Conservation (phyloP, 1,140 invertebrate genomes). For the Colletes latitarsis region DNA sequence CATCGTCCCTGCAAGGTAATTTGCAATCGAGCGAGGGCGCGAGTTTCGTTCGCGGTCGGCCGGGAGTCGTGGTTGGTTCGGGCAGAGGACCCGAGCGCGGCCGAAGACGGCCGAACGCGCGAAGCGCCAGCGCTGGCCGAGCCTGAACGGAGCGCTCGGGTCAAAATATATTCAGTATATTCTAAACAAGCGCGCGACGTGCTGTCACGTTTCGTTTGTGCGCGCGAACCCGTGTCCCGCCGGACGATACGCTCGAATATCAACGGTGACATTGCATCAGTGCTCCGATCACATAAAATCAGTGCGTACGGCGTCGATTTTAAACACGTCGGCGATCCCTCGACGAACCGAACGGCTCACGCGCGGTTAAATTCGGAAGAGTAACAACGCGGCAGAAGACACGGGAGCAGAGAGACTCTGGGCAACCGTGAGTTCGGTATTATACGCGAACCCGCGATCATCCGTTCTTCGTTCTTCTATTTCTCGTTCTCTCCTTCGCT, state of each 20-base stretch:
- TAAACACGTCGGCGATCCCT: not conserved
- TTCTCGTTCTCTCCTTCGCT: not conserved
- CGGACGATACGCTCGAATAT: conserved; percentile 42
- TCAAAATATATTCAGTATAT: conserved; percentile 78
- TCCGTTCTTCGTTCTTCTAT: conserved; percentile 26
- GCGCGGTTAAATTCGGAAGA: conserved; percentile 28
- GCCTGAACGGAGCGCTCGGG: conserved; percentile 65
- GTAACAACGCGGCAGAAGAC: conserved; percentile 37
- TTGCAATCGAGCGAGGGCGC: conserved; percentile 52
- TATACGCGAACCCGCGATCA: conserved; percentile 22
- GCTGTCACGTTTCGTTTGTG: conserved; percentile 65
- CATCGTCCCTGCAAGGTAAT: conserved; percentile 43
- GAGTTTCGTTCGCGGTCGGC: conserved; percentile 34
- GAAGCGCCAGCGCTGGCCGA: conserved; percentile 63
- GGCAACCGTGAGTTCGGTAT: conserved; percentile 38
- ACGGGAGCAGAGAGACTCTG: conserved; percentile 19
- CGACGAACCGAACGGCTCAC: not conserved
- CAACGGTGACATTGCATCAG: conserved; percentile 32
- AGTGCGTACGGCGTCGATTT: conserved; percentile 11
- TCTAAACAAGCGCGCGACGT: conserved; percentile 75
- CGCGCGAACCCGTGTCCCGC: conserved; percentile 53
- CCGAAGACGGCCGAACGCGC: conserved; percentile 56
- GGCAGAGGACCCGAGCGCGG: conserved; percentile 47
- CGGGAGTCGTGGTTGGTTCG: conserved; percentile 46
- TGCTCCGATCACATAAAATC: conserved; percentile 10